Percentiles rank a stretch among this genome's conserved stretches.
Evolutionary conservation across 2,888 invertebrate genomes (phyloP).

Genomic region (Iphiclides podalirius): DNA sequence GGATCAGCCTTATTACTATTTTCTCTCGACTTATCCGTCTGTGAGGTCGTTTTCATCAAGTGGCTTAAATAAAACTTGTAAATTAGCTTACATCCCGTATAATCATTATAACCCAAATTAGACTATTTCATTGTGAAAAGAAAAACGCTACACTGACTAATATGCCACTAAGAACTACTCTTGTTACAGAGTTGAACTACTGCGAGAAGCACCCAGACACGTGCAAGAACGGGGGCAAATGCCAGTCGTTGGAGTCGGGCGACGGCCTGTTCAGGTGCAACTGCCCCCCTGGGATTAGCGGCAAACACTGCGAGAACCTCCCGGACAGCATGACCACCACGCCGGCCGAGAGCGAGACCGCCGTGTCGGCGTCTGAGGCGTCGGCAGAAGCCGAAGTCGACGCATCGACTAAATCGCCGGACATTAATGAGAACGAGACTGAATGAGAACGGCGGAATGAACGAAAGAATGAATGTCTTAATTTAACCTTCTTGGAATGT

Average conservation of each 20-base stretch:
- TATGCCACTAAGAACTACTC: too few relatives aligned
- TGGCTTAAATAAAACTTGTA: too few relatives aligned
- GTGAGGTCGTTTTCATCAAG: too few relatives aligned
- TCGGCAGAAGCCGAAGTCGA: constrained; percentile 19
- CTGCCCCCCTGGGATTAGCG: constrained; percentile 87
- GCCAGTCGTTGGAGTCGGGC: constrained; percentile 87
- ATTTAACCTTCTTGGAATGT: too few relatives aligned
- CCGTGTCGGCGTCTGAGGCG: constrained; percentile 21
- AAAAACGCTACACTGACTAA: too few relatives aligned
- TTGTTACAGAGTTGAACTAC: constrained; percentile 85
- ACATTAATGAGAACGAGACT: constrained; percentile 59
- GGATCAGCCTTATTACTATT: too few relatives aligned
- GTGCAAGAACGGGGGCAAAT: constrained; percentile 91
- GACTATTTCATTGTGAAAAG: too few relatives aligned
- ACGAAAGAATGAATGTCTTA: too few relatives aligned
- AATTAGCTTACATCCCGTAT: too few relatives aligned
- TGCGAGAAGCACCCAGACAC: constrained; percentile 88
- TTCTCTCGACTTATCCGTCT: too few relatives aligned
- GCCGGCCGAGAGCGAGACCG: constrained; percentile 35
- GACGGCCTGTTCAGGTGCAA: constrained; percentile 89
- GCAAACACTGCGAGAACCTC: constrained; percentile 86
- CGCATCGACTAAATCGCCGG: constrained; percentile 33
- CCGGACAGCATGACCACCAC: constrained; percentile 50
- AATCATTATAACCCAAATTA: too few relatives aligned
- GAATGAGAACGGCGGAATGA: too few relatives aligned